Evolutionary conservation across 2,113 vertebrate species (phyloP).

Genomic region (Brachypodius melanocephalos): DNA sequence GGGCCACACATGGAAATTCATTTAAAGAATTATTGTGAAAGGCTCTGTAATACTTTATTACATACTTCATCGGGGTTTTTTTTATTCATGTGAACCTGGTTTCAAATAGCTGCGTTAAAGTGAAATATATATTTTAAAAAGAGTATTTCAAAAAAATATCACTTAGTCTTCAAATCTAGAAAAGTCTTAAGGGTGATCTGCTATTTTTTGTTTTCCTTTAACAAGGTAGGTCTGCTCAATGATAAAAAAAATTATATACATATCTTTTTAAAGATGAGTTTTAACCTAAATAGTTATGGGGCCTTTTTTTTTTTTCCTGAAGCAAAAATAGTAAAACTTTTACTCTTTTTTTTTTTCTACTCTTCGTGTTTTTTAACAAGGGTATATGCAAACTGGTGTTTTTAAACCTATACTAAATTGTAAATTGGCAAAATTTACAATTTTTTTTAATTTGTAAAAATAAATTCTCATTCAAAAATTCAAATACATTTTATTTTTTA

Average conservation of each 20-base stretch:
- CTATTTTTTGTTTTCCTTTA: neutral
- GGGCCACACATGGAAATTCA: neutral
- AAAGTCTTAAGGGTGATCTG: neutral
- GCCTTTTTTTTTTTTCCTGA: neutral
- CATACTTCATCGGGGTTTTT: neutral
- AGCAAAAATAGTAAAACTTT: neutral
- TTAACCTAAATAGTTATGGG: neutral
- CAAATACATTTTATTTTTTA: neutral
- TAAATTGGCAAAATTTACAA: too few species aligned
- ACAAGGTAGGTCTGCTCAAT: neutral
- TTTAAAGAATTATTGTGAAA: neutral
- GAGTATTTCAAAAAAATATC: neutral
- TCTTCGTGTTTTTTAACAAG: neutral
- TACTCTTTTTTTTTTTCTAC: neutral
- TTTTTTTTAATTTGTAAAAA: neutral
- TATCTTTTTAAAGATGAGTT: neutral
- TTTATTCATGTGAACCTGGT: neutral
- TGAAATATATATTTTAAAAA: neutral
- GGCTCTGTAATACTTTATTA: neutral
- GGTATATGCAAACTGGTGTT: neutral
- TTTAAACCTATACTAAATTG: neutral
- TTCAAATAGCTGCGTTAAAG: neutral
- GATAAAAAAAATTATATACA: neutral
- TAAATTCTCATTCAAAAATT: neutral
- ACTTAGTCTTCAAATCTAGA: neutral